Evolutionary conservation across 2,113 vertebrate genomes (phyloP).

Genomic region (Zingel zingel): DNA sequence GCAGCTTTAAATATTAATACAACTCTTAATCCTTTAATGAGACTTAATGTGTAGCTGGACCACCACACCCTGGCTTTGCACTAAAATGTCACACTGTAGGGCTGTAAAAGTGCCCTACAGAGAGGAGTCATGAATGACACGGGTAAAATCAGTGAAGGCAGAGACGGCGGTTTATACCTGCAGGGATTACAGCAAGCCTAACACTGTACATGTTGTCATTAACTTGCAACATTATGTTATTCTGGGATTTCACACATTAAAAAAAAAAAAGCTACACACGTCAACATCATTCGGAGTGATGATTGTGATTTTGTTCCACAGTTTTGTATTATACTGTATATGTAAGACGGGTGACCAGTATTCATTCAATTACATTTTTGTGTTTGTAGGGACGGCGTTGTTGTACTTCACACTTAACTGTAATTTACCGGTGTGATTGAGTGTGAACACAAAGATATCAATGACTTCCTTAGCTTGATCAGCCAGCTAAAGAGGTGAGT

Average conservation of each 20-base stretch:
- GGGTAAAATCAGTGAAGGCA: constrained; percentile 29
- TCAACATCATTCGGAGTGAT: not conserved
- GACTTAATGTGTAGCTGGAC: not conserved
- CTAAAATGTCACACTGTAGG: constrained; percentile 8
- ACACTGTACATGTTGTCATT: constrained; percentile 20
- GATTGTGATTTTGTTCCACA: not conserved
- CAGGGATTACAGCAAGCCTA: constrained; percentile 32
- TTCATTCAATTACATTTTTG: not conserved
- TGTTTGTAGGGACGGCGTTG: not conserved
- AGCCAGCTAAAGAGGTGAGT: constrained; percentile 21
- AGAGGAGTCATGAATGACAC: constrained; percentile 32
- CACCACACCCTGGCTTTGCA: constrained; percentile 3
- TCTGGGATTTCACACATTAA: constrained; percentile 18
- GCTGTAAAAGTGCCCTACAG: not conserved
- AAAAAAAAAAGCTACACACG: constrained; percentile 3
- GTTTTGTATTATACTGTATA: not conserved
- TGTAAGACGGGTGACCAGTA: not conserved
- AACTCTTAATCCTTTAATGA: constrained; percentile 4
- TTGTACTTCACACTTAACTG: constrained; percentile 19
- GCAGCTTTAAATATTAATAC: constrained; percentile 11
- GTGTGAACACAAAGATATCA: constrained; percentile 49
- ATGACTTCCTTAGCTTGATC: constrained; percentile 49
- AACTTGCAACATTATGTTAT: constrained; percentile 19
- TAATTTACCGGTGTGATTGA: constrained; percentile 38
- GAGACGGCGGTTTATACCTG: constrained; percentile 19